phyloP scores from a whole-genome alignment of 2,797 vertebrate species.

The Carapus acus region DNA sequence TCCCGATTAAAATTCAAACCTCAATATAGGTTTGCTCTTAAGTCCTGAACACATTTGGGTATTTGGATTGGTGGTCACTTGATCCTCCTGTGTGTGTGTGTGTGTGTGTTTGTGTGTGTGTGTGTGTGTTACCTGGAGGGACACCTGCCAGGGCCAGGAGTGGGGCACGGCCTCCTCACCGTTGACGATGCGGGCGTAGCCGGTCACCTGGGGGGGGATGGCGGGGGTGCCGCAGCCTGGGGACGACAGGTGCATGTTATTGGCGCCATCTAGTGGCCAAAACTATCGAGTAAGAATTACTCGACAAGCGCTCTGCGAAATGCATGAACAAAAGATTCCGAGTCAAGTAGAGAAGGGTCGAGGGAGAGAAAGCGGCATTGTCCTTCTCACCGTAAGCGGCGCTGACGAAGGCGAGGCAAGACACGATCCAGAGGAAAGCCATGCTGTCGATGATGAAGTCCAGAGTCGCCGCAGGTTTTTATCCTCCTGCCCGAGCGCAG shows the following conservation, averaged over 20 bases:
- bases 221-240: conserved; percentile 69
- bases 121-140: conserved; percentile 67
- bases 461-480: conserved; percentile 30
- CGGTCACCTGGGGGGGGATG: conserved; percentile 58
- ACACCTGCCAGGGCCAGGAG: conserved; percentile 81
- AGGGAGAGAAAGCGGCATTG: neutral
- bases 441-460: conserved; percentile 43
- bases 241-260: neutral
- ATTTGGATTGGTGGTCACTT: too few relatives aligned
- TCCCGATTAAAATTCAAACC: too few relatives aligned
- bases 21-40: too few relatives aligned
- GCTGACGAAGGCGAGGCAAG: conserved; percentile 68
- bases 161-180: conserved; percentile 73
- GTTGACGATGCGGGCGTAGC: conserved; percentile 72
- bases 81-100: too few relatives aligned
- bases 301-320: too few relatives aligned
- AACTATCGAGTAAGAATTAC: too few relatives aligned
- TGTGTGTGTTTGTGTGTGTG: too few relatives aligned
- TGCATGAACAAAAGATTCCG: neutral
- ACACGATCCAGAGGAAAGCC: conserved; percentile 70
- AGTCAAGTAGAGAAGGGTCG: neutral
- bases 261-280: too few relatives aligned
- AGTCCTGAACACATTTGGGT: too few relatives aligned
- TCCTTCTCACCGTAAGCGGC: conserved; percentile 61
- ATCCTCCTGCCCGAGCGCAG: conserved; percentile 1